Conservation (phyloP, 2,797 vertebrate genomes). For the Okamejei kenojei region DNA sequence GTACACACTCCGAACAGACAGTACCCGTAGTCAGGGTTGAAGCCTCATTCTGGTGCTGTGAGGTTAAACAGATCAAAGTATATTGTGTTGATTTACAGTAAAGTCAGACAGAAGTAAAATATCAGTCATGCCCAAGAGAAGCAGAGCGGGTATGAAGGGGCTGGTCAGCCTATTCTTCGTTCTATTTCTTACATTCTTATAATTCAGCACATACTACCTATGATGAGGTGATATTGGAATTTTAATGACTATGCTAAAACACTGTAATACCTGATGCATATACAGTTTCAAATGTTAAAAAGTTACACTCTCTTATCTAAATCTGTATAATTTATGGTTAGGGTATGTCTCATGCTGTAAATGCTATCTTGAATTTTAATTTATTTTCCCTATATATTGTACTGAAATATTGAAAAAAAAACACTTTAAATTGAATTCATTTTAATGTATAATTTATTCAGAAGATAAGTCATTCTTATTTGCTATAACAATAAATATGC, state of each 20-base stretch:
- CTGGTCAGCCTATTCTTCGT: too few species aligned
- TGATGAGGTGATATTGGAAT: neutral
- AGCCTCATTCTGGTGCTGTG: too few species aligned
- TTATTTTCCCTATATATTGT: neutral
- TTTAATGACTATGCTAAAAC: neutral
- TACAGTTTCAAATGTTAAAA: neutral
- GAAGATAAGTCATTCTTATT: neutral
- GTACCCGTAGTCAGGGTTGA: too few species aligned
- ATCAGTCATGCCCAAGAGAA: too few species aligned
- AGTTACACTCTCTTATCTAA: neutral
- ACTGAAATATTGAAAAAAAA: neutral
- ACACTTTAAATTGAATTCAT: neutral
- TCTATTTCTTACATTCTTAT: too few species aligned
- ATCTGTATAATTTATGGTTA: neutral
- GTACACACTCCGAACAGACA: too few species aligned
- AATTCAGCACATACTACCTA: neutral
- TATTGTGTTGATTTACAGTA: too few species aligned
- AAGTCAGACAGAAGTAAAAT: too few species aligned
- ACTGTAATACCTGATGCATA: neutral
- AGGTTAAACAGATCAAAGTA: too few species aligned
- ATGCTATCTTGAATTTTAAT: neutral
- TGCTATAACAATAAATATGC: neutral
- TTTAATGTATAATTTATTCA: neutral
- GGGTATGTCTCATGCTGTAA: neutral
- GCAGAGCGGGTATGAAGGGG: too few species aligned